Base-by-base conservation (phyloP, 2,888 invertebrate species). In the Theretra japonica region DNA sequence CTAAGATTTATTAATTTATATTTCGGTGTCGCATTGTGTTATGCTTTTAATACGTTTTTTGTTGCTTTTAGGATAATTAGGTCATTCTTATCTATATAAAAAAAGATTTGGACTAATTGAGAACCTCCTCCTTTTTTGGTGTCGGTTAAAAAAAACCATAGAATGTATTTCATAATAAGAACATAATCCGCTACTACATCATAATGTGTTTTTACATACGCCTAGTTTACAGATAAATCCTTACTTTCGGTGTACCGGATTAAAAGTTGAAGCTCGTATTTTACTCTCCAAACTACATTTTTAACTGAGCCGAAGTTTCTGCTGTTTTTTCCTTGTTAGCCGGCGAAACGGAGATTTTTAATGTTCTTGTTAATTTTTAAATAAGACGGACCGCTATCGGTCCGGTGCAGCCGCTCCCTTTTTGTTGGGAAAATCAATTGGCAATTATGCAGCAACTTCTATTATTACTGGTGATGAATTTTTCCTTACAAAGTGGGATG, bases 251-350 rank as follows among this genome's bases (percentile, higher is more conserved):
- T 75, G 76, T 30, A 84, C 86, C 84, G 88, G 90, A 89, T 91
- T 90, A 88, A 88, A 88, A 88, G 86, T 87, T 86, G 75, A 80
- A 78, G 80, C 74, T 70, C 81, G 81, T 81, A 82, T 87, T 86
- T 82, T 82, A 82, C 82, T 83, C 86, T 86, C 88, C 83, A 85
- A 90, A 86, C 83, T 88, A 85, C 82, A 87, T 88, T 91, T 89
- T 83, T 84, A 80, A 75, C 75, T 70, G 76, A 70, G 75, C 73
- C 59, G 79, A 82, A 83, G 80, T 83, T 85, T 83, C 73, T 74
- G 23, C 70, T 59, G 59, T 59, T 30, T 62, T n/a, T 60, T 65
- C 23, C 28, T 56, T 71, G 53, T 65, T 65, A 33, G 53, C 62
- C 53, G 21, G 1, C 56, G 56, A 62, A 62, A 70, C 62, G 70